Evolutionary conservation across 2,113 vertebrate genomes (phyloP).

Genomic region (Parus major): DNA sequence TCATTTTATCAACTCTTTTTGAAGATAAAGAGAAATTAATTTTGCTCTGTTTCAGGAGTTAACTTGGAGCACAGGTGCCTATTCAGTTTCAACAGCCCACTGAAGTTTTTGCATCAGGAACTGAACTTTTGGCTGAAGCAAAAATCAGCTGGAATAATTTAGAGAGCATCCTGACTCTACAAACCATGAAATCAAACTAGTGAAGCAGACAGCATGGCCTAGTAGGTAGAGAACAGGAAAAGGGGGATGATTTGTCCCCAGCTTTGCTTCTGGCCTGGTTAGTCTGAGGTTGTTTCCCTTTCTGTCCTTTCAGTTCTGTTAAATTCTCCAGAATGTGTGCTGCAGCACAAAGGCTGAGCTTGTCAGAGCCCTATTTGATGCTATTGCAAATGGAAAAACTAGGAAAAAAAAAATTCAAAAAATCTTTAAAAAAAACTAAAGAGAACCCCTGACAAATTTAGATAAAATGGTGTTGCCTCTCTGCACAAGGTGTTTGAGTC

Average conservation of each 20-base stretch:
- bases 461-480: neutral
- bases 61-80: neutral
- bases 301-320: neutral
- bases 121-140: neutral
- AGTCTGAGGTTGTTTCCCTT: neutral
- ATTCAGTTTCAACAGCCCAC: neutral
- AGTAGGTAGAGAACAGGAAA: accelerated
- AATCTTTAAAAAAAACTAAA: accelerated
- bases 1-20: neutral
- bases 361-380: neutral
- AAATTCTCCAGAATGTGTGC: neutral
- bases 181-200: neutral
- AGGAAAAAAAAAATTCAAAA: neutral
- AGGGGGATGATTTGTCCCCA: neutral
- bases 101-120: neutral
- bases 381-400: neutral
- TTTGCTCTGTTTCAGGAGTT: neutral
- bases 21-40: neutral
- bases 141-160: neutral
- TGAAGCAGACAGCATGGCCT: neutral
- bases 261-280: neutral
- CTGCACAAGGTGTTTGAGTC: neutral
- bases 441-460: neutral
- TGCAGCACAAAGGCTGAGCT: neutral
- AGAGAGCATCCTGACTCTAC: neutral